Base-by-base conservation (phyloP, 2,888 invertebrate genomes). In the Hybos culiciformis region DNA sequence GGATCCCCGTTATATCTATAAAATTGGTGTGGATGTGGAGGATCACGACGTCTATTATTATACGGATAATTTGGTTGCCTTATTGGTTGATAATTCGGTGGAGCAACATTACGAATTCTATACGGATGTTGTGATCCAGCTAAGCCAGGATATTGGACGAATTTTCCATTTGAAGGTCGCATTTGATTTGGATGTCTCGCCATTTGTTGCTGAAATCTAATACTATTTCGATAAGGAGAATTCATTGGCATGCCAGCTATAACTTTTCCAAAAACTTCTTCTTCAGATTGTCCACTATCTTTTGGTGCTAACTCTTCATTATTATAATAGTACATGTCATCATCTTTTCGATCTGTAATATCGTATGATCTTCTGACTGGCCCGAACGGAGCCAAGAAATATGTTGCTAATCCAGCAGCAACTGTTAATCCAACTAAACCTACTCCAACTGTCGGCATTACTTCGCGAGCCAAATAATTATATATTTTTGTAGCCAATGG, bases 401-500 rank as follows among this genome's bases (percentile, higher is more conserved):
- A 81, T 42, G 82, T 80, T 24, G 84, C 84, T 26, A 84, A 60
- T 3, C 84, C 84, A 3, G 80, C 79, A 31, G 80, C 72, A 46
- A 83, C 74, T 46, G 83, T 78, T 33, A 84, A 61, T 2, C 84
- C 83, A 11, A 83, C 75, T 17, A 84, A 65, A 52, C 84, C 83
- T 1, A 83, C 79, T 1, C 84, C 83, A 17, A 84, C 80, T 23
- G 81, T 80, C 1, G 84, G 83, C 79, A 84, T 83, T 1, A 84
- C 79, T 68, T 84, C 83, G 52, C 83, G 70, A 3, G 83, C 81
- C 32, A 84, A 63, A 54, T 81, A 84, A 54, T 81, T 83, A 55
- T 83, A 84, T 20, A 84, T 75, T 58, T 82, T 78, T 1, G 82
- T 79, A 9, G 79, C 73, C 1, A 83, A 71, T 2, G 81, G 79